These are phyloP conservation scores for Tachystola acroxantha DNA, from an alignment of 2,888 invertebrate genomes.

Conservation along the genomic window DNA sequence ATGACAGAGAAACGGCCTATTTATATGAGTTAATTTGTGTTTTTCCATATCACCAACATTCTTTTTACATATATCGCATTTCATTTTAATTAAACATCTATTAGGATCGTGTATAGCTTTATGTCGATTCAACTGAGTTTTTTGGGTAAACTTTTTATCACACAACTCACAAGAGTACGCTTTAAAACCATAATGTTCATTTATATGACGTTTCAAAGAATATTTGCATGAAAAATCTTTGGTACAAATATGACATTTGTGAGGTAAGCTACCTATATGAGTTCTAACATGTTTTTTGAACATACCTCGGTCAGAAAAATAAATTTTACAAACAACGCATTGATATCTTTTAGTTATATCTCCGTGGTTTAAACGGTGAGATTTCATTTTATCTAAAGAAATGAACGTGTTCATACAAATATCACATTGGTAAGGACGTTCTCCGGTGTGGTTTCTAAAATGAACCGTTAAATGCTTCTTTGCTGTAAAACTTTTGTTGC, in stretches of 20 bases:
- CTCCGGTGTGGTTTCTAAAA: constrained; percentile 18
- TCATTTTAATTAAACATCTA: constrained; percentile 1
- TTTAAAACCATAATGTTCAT: constrained; percentile 12
- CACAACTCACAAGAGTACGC: constrained; percentile 13
- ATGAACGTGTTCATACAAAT: constrained; percentile 11
- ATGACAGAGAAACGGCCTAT: constrained; percentile 16
- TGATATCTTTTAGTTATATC: not conserved
- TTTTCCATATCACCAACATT: constrained; percentile 21
- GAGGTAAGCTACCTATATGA: constrained; percentile 9
- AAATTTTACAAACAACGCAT: constrained; percentile 16
- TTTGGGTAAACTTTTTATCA: constrained; percentile 9
- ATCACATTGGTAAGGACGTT: constrained; percentile 19
- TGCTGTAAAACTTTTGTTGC: constrained; percentile 19
- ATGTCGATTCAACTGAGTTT: constrained; percentile 13
- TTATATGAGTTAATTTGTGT: constrained; percentile 21
- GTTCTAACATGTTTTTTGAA: constrained; percentile 12
- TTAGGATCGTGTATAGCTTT: constrained; percentile 8
- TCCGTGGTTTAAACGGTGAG: not conserved
- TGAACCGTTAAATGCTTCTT: constrained; percentile 23
- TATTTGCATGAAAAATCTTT: constrained; percentile 19
- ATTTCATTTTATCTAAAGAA: not conserved
- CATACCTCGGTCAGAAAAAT: constrained; percentile 3
- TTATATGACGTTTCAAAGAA: constrained; percentile 19
- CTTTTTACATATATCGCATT: constrained; percentile 25
- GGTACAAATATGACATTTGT: constrained; percentile 17